These are phyloP conservation scores for Julus scanicus DNA, from an alignment of 2,888 invertebrate species.

Conservation along the genomic window DNA sequence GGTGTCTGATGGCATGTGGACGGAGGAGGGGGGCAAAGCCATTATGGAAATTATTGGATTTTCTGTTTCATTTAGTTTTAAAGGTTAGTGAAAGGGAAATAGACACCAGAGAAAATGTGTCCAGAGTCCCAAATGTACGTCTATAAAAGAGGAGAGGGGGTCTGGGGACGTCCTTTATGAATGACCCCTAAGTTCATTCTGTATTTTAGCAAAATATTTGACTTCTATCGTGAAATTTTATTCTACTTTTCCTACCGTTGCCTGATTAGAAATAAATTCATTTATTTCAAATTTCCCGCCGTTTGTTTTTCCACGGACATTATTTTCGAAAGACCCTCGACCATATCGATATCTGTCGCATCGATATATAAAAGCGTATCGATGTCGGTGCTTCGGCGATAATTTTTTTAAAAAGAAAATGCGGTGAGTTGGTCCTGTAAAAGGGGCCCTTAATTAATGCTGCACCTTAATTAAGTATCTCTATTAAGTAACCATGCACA, in stretches of 20 bases:
- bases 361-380: background rate
- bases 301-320: background rate
- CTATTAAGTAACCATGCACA: background rate
- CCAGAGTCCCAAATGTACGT: too few relatives aligned
- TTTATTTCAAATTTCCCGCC: background rate
- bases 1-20: too few relatives aligned
- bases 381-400: background rate
- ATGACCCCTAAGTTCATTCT: too few relatives aligned
- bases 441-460: background rate
- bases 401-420: background rate
- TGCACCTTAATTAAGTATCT: background rate
- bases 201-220: too few relatives aligned
- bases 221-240: background rate
- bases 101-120: too few relatives aligned
- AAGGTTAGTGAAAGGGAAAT: too few relatives aligned
- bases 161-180: background rate
- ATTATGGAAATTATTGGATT: too few relatives aligned
- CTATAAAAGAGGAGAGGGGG: too few relatives aligned
- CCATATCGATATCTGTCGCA: background rate
- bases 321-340: background rate
- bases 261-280: background rate
- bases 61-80: too few relatives aligned
- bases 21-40: too few relatives aligned
- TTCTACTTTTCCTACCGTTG: too few relatives aligned
- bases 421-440: slow-evolving; percentile 2